These are phyloP conservation scores for Hydra vulgaris DNA, from an alignment of 30 jellyfish, hydroid and myxozoan genomes.

Conservation along the genomic window DNA sequence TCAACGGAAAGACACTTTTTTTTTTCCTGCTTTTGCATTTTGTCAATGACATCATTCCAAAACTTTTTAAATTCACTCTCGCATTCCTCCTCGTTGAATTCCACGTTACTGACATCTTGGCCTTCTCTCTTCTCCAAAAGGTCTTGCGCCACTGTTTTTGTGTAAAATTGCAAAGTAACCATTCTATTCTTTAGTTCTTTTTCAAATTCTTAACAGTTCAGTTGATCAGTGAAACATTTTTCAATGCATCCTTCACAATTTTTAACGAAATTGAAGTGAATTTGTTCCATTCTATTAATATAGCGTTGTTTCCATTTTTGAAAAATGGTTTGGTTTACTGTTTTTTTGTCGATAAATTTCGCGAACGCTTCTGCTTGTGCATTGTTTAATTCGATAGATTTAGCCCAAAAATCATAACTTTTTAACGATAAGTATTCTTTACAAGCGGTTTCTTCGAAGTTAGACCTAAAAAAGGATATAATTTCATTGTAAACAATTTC, in stretches of 20 bases:
- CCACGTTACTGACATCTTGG: too few species aligned
- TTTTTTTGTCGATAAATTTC: neutral
- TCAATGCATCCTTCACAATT: neutral
- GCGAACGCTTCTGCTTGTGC: neutral
- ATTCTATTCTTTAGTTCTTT: neutral
- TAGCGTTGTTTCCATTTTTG: constrained; percentile 6
- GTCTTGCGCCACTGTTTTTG: neutral
- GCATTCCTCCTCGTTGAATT: too few species aligned
- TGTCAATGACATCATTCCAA: neutral
- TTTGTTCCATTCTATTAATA: neutral
- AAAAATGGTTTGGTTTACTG: neutral
- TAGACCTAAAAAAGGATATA: too few species aligned
- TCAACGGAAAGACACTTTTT: too few species aligned
- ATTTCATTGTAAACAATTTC: too few species aligned
- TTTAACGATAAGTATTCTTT: too few species aligned
- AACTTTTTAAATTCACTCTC: neutral
- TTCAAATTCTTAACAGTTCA: neutral
- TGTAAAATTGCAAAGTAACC: neutral
- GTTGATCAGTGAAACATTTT: neutral
- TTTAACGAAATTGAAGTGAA: neutral
- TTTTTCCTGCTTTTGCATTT: too few species aligned
- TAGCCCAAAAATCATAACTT: too few species aligned
- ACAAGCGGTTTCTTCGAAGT: too few species aligned
- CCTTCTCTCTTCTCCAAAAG: neutral
- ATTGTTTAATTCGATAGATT: neutral